Percentiles rank a stretch among this genome's conserved stretches.
phyloP scores from a whole-genome alignment of 2,888 invertebrate genomes.

The Limnephilus rhombicus region DNA sequence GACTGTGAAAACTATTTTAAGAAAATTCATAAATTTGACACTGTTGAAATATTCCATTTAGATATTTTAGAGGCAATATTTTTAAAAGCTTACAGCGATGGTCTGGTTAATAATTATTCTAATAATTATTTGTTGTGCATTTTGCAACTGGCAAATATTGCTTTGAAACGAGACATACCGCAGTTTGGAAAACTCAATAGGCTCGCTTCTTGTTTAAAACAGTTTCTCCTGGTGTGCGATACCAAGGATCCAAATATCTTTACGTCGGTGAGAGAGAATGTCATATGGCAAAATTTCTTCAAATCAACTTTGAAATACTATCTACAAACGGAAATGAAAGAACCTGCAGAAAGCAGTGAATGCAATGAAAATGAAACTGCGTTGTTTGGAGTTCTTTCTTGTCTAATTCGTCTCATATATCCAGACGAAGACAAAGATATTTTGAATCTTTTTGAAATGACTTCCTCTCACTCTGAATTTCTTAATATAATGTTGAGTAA shows the following conservation, averaged over 20 bases:
- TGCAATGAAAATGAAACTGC: slow-evolving; percentile 63
- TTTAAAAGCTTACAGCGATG: slow-evolving; percentile 73
- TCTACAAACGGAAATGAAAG: slow-evolving; percentile 72
- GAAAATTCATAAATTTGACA: slow-evolving; percentile 82
- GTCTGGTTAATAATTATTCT: slow-evolving; percentile 66
- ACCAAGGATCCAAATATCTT: slow-evolving; percentile 69
- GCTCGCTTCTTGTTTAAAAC: slow-evolving; percentile 68
- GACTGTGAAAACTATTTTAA: slow-evolving; percentile 78
- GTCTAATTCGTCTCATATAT: slow-evolving; percentile 79
- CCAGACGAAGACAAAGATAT: slow-evolving; percentile 74
- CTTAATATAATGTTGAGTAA: slow-evolving; percentile 82
- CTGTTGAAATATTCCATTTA: slow-evolving; percentile 78
- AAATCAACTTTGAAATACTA: slow-evolving; percentile 83
- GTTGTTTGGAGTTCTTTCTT: slow-evolving; percentile 78
- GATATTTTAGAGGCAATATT: slow-evolving; percentile 78
- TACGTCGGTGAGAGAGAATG: slow-evolving; percentile 73
- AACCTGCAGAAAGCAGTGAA: slow-evolving; percentile 11
- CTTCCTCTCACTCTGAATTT: slow-evolving; percentile 87
- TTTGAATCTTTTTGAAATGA: slow-evolving; percentile 83
- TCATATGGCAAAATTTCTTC: slow-evolving; percentile 79
- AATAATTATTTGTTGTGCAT: slow-evolving; percentile 77
- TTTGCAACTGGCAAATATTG: slow-evolving; percentile 76
- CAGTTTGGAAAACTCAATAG: slow-evolving; percentile 38
- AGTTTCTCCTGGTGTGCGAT: slow-evolving; percentile 42
- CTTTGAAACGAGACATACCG: slow-evolving; percentile 73